phyloP scores from a whole-genome alignment of 1,140 invertebrate species.

The Eriosoma lanigerum region DNA sequence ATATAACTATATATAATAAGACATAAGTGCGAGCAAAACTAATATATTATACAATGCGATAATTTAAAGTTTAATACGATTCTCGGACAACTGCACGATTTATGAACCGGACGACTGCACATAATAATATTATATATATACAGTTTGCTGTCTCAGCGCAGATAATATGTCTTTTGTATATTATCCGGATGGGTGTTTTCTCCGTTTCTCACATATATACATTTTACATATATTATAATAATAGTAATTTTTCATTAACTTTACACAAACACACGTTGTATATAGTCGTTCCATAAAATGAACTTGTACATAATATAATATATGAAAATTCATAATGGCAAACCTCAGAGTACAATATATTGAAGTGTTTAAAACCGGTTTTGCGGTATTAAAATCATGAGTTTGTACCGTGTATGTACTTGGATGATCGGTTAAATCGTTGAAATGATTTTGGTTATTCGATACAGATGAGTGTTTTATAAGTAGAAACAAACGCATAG shows the following conservation, averaged over 20 bases:
- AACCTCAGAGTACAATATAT: neutral
- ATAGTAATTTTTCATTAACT: neutral
- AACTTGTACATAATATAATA: neutral
- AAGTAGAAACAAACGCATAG: too few relatives aligned
- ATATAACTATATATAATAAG: too few relatives aligned
- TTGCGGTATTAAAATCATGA: neutral
- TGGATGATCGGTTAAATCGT: constrained; percentile 6
- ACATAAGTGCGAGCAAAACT: too few relatives aligned
- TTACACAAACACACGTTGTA: neutral
- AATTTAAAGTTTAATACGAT: too few relatives aligned
- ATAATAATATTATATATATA: too few relatives aligned
- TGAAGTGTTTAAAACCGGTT: constrained; percentile 22
- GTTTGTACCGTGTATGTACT: neutral
- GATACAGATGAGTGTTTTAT: neutral
- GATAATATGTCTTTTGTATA: neutral
- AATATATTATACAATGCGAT: too few relatives aligned
- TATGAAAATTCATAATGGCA: neutral
- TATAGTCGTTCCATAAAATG: neutral
- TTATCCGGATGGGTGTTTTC: too few relatives aligned
- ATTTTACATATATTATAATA: neutral
- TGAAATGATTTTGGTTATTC: constrained; percentile 28
- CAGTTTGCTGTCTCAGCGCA: neutral
- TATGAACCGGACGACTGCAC: too few relatives aligned
- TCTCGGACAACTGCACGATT: too few relatives aligned
- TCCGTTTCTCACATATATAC: too few relatives aligned